Evolutionary conservation across 2,797 vertebrate genomes (phyloP).

Genomic region (Danio albolineatus): DNA sequence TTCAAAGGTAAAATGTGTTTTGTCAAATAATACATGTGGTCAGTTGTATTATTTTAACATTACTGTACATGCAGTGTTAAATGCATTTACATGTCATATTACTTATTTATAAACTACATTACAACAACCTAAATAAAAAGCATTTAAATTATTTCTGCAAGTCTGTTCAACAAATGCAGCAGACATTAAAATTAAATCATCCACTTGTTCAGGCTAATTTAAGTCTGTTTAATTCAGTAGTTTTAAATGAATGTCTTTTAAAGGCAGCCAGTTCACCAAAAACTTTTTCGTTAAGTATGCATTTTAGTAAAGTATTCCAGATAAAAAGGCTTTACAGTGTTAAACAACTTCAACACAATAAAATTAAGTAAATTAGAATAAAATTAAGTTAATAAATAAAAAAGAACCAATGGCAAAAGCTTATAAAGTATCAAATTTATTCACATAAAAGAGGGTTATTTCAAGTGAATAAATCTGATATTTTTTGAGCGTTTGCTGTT

Average conservation of each 20-base stretch:
- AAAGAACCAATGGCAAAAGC: too few relatives aligned
- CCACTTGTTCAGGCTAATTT: not conserved
- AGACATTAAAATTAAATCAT: not conserved
- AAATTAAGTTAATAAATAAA: too few relatives aligned
- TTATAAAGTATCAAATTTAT: too few relatives aligned
- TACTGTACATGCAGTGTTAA: not conserved
- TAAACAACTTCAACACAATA: constrained; percentile 3
- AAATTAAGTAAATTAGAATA: not conserved
- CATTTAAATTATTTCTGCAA: not conserved
- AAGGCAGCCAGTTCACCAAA: not conserved
- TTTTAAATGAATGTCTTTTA: not conserved
- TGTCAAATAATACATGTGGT: not conserved
- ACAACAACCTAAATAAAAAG: not conserved
- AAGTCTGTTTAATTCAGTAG: not conserved
- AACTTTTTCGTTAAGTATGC: not conserved
- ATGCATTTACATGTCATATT: not conserved
- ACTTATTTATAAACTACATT: not conserved
- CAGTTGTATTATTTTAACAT: not conserved
- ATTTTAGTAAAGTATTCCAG: not conserved
- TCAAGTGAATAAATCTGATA: too few relatives aligned
- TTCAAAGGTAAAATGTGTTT: not conserved
- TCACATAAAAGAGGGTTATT: too few relatives aligned
- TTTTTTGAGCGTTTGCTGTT: too few relatives aligned
- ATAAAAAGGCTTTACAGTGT: not conserved
- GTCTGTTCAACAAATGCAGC: not conserved